Evolutionary conservation across 2,888 invertebrate genomes (phyloP).

Genomic region (Acleris literana): DNA sequence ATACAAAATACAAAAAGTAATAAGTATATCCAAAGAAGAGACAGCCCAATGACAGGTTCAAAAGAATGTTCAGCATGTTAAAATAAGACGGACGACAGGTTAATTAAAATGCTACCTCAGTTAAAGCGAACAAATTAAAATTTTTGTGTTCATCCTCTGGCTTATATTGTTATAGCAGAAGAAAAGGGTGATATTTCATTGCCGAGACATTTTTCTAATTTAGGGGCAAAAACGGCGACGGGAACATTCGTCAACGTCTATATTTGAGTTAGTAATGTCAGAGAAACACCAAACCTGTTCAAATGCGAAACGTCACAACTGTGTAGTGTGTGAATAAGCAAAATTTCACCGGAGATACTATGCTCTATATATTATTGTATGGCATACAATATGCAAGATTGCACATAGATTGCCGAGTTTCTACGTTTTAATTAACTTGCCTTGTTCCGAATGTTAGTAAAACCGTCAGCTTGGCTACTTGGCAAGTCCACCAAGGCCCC

Average conservation of each 20-base stretch:
- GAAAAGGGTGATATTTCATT: slow-evolving; percentile 45
- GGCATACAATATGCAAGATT: too few relatives aligned
- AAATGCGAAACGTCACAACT: slow-evolving; percentile 43
- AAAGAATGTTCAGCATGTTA: too few relatives aligned
- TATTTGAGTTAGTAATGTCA: slow-evolving; percentile 41
- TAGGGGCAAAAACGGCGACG: slow-evolving; percentile 39
- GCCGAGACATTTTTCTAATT: slow-evolving; percentile 45
- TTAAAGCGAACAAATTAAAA: slow-evolving; percentile 2
- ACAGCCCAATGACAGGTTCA: too few relatives aligned
- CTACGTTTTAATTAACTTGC: too few relatives aligned
- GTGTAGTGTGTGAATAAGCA: slow-evolving; percentile 34
- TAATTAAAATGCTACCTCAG: slow-evolving; percentile 15
- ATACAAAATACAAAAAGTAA: not conserved
- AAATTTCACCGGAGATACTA: too few relatives aligned
- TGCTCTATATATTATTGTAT: too few relatives aligned
- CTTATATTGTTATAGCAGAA: slow-evolving; percentile 36
- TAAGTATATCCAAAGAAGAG: not conserved
- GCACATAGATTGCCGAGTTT: too few relatives aligned
- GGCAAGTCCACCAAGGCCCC: slow-evolving; percentile 39
- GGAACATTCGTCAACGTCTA: slow-evolving; percentile 49
- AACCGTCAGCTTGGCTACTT: slow-evolving; percentile 42
- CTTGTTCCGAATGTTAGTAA: slow-evolving; percentile 16
- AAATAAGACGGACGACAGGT: not conserved
- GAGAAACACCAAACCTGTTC: slow-evolving; percentile 33
- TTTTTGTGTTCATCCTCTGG: slow-evolving; percentile 6